Base-by-base conservation (phyloP, 1,140 invertebrate species). In the Glomeris maerens region DNA sequence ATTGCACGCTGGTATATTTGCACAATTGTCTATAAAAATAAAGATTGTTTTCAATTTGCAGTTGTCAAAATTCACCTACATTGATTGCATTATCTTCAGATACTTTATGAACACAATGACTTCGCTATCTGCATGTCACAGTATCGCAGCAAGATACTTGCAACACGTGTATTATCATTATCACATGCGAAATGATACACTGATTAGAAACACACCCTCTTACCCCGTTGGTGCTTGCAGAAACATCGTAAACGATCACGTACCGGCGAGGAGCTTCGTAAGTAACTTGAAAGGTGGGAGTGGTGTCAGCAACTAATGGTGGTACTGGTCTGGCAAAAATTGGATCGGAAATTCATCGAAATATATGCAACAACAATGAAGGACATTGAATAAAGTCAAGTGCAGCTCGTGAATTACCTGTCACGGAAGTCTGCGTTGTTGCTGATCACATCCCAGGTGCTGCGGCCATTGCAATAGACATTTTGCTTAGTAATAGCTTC, bases 121-220 rank as follows among this genome's bases (percentile, higher is more conserved):
- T n/a, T n/a, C n/a, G n/a, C n/a, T n/a, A n/a, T n/a, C n/a, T n/a
- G n/a, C n/a, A n/a, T n/a, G n/a, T n/a, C n/a, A n/a, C n/a, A n/a
- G n/a, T n/a, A n/a, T n/a, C n/a, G n/a, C n/a, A n/a, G n/a, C n/a
- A n/a, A n/a, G n/a, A n/a, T n/a, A n/a, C n/a, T n/a, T n/a, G n/a
- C n/a, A n/a, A n/a, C n/a, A n/a, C n/a, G n/a, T n/a, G n/a, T n/a
- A n/a, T n/a, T n/a, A n/a, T n/a, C n/a, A n/a, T n/a, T 55, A 26
- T 52, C 53, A 57, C 58, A 69, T 49, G 65, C 61, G 69, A 71
- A 65, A 59, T 63, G 52, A 63, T 73, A 66, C 68, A 72, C 53
- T 50, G 52, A 60, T 73, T 63, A 51, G 68, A 59, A 65, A 72
- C 67, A 53, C 67, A 60, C 62, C 66, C n/a, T n/a, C n/a, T n/a